Conservation (phyloP, 2,888 invertebrate genomes). For the Cephus pulcher region DNA sequence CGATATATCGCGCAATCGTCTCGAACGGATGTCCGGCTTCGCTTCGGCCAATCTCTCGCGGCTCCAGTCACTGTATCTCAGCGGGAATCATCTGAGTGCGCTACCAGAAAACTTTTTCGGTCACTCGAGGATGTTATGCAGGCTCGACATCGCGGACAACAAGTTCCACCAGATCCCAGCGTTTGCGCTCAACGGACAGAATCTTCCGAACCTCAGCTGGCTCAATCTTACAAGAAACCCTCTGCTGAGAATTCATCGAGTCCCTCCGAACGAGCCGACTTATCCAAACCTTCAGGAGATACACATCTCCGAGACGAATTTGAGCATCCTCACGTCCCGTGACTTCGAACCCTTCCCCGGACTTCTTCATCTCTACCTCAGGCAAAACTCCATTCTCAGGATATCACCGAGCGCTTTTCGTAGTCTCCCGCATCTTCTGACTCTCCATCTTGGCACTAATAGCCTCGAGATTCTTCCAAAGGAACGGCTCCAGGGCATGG, state of each 20-base stretch:
- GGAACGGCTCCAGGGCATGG: conserved; percentile 85
- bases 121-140: conserved; percentile 77
- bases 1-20: conserved; percentile 80
- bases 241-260: conserved; percentile 79
- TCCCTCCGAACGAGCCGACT: conserved; percentile 76
- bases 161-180: conserved; percentile 83
- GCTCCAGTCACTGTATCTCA: conserved; percentile 80
- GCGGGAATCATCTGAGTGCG: conserved; percentile 79
- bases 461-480: conserved; percentile 86
- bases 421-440: conserved; percentile 80
- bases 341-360: conserved; percentile 88
- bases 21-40: conserved; percentile 83
- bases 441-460: conserved; percentile 87
- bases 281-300: conserved; percentile 83
- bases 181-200: conserved; percentile 80
- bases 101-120: conserved; percentile 86
- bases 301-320: conserved; percentile 82
- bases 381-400: conserved; percentile 80
- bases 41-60: conserved; percentile 83
- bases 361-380: conserved; percentile 78
- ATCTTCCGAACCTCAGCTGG: conserved; percentile 78
- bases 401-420: conserved; percentile 89
- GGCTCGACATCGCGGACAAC: conserved; percentile 84
- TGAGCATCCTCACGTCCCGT: conserved; percentile 85
- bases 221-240: conserved; percentile 89